Percentiles rank a stretch among this genome's conserved stretches.
phyloP scores from a whole-genome alignment of 1,140 invertebrate species.

The Sminthurides bifidus region DNA sequence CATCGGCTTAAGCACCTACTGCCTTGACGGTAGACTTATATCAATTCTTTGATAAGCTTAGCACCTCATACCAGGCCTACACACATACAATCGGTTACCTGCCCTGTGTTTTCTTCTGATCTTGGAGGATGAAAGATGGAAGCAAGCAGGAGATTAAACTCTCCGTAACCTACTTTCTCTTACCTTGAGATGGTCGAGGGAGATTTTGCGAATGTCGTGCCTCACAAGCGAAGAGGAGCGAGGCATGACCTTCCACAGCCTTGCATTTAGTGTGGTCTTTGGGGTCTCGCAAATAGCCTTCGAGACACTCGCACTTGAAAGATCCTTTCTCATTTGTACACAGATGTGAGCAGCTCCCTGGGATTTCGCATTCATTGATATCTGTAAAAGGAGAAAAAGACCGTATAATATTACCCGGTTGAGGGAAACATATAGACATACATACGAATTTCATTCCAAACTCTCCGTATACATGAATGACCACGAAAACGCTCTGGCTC shows the following conservation, averaged over 20 bases:
- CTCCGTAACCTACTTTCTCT: background rate
- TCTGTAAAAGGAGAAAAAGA: conserved; percentile 49
- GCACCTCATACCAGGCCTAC: too few species aligned
- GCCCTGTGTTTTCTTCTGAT: conserved; percentile 4
- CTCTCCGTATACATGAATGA: background rate
- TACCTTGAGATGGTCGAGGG: conserved; percentile 60
- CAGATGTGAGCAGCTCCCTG: conserved; percentile 80
- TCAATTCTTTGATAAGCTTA: too few species aligned
- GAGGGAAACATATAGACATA: conserved; percentile 8
- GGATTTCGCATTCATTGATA: conserved; percentile 79
- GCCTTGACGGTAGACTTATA: too few species aligned
- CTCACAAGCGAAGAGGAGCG: conserved; percentile 68
- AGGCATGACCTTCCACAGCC: conserved; percentile 72
- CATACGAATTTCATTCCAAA: background rate
- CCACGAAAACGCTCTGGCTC: background rate
- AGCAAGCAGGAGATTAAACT: background rate
- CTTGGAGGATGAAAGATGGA: background rate
- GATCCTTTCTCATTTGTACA: conserved; percentile 82
- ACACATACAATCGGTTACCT: too few species aligned
- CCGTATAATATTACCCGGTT: too few species aligned
- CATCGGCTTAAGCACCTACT: too few species aligned
- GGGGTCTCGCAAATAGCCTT: conserved; percentile 75
- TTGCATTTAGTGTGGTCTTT: conserved; percentile 71
- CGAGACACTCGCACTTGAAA: conserved; percentile 82
- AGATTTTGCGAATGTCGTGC: conserved; percentile 78